These are phyloP conservation scores for Microcebus jonahi DNA, from an alignment of 2,113 vertebrate genomes.

Conservation along the genomic window DNA sequence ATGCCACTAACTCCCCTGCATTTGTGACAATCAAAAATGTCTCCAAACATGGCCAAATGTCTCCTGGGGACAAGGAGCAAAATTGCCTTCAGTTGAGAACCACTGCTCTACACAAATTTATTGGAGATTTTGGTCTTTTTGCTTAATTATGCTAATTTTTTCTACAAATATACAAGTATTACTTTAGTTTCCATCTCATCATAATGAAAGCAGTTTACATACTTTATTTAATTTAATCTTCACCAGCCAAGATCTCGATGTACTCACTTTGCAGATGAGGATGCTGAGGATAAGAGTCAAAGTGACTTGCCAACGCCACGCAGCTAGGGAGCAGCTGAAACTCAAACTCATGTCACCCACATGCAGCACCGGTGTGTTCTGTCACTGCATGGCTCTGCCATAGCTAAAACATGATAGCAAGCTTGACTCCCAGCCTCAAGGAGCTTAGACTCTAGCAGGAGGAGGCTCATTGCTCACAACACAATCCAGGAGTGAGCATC, in stretches of 20 bases:
- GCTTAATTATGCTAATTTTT: neutral
- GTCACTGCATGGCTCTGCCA: neutral
- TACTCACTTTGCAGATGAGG: neutral
- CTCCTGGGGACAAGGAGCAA: neutral
- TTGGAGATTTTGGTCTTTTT: neutral
- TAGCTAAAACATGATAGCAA: neutral
- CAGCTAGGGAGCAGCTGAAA: neutral
- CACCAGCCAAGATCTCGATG: neutral
- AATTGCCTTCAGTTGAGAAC: neutral
- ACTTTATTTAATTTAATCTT: neutral
- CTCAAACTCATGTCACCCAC: neutral
- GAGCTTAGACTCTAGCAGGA: neutral
- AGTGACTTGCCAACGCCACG: neutral
- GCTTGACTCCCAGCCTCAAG: neutral
- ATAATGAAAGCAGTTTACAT: neutral
- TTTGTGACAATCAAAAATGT: neutral
- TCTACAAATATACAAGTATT: neutral
- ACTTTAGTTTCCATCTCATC: neutral
- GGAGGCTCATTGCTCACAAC: neutral
- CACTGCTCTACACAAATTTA: neutral
- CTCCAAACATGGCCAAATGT: neutral
- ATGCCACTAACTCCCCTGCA: neutral
- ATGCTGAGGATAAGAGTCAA: neutral
- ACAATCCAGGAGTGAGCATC: neutral
- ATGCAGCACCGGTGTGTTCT: neutral